Conservation (phyloP, 2,888 invertebrate genomes). For the Capitulum mitella region DNA sequence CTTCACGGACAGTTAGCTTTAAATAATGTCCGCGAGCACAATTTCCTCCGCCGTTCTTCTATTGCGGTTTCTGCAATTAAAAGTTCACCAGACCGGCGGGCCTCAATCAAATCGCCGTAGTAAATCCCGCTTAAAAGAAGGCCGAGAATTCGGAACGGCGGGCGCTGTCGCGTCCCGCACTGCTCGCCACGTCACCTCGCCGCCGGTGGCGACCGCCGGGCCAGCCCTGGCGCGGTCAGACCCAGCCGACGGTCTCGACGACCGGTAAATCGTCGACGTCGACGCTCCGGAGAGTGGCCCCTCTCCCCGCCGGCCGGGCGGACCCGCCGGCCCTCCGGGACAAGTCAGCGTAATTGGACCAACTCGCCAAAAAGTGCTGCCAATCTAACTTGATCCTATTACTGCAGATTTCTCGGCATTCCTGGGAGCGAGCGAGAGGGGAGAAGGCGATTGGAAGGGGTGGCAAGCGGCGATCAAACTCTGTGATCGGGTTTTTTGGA, state of each 20-base stretch:
- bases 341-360: slow-evolving; percentile 9
- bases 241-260: no score
- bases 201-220: no score
- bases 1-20: slow-evolving; percentile 23
- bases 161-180: background rate
- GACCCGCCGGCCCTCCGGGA: background rate
- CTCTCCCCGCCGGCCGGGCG: background rate
- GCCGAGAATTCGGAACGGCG: background rate
- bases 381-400: slow-evolving; percentile 23
- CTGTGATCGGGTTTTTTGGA: background rate
- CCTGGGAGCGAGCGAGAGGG: background rate
- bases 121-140: background rate
- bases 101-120: slow-evolving; percentile 6
- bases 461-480: background rate
- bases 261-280: background rate
- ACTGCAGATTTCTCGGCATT: slow-evolving; percentile 12
- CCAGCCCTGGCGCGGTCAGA: no score
- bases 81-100: background rate
- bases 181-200: no score
- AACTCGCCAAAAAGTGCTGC: slow-evolving; percentile 23
- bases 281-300: background rate
- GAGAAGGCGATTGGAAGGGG: background rate
- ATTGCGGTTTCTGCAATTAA: slow-evolving; percentile 18
- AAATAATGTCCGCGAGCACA: slow-evolving; percentile 16
- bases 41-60: slow-evolving; percentile 15